Evolutionary conservation across 1,140 invertebrate genomes (phyloP).

Genomic region (Eueides isabella): DNA sequence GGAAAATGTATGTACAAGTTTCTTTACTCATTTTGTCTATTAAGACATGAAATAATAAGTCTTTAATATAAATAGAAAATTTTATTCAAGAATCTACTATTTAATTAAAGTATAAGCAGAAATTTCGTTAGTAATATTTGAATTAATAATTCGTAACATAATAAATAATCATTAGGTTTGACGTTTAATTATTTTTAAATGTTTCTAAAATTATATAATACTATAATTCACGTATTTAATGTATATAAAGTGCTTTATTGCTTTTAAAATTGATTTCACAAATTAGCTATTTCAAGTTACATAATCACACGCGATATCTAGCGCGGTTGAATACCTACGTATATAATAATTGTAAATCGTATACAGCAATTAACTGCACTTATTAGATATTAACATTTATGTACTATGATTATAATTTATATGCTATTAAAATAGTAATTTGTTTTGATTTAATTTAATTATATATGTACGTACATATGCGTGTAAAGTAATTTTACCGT

Average conservation of each 20-base stretch:
- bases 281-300: not conserved
- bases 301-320: conserved; percentile 7
- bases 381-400: conserved; percentile 10
- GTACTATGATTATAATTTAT: conserved; percentile 4
- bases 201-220: not conserved
- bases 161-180: not conserved
- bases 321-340: conserved; percentile 3
- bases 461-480: not conserved
- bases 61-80: not conserved
- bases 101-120: not conserved
- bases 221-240: not conserved
- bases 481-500: not conserved
- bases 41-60: not conserved
- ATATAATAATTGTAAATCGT: conserved; percentile 2
- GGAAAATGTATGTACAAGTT: conserved; percentile 41
- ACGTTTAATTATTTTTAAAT: not conserved
- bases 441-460: conserved; percentile 11
- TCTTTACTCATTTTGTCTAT: not conserved
- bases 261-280: conserved; percentile 10
- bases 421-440: conserved; percentile 3
- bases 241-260: not conserved
- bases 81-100: not conserved
- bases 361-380: conserved; percentile 5
- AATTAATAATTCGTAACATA: not conserved
- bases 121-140: not conserved